These are phyloP conservation scores for Drymonia ruficornis DNA, from an alignment of 2,888 invertebrate species.

Conservation along the genomic window DNA sequence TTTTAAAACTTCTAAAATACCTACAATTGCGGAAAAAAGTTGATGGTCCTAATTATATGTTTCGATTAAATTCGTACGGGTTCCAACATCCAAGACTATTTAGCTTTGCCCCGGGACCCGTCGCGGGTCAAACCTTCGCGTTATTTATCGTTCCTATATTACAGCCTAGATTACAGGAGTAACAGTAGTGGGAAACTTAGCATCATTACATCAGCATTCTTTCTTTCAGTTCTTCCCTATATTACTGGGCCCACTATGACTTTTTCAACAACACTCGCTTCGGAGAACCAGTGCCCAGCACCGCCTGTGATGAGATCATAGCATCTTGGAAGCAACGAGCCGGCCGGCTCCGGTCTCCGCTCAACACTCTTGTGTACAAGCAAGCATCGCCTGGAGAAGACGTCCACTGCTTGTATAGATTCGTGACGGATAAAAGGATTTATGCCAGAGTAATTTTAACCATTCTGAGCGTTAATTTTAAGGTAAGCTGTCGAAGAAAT, in stretches of 20 bases:
- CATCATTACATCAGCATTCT: not conserved
- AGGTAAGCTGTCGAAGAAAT: slow-evolving; percentile 69
- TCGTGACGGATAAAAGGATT: slow-evolving; percentile 92
- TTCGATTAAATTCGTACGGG: not conserved
- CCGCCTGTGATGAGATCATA: slow-evolving; percentile 94
- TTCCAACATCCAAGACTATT: too few relatives aligned
- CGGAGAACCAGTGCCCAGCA: slow-evolving; percentile 92
- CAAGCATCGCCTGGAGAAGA: slow-evolving; percentile 89
- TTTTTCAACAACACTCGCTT: slow-evolving; percentile 96
- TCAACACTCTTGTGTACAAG: slow-evolving; percentile 95
- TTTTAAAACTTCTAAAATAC: too few relatives aligned
- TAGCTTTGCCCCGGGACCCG: too few relatives aligned
- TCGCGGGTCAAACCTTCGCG: too few relatives aligned
- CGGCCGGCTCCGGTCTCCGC: slow-evolving; percentile 91
- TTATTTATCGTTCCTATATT: too few relatives aligned
- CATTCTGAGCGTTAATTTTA: slow-evolving; percentile 91
- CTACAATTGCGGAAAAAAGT: too few relatives aligned
- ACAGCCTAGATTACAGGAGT: too few relatives aligned
- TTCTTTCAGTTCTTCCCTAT: slow-evolving; percentile 89
- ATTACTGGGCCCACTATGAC: slow-evolving; percentile 97
- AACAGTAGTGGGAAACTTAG: too few relatives aligned
- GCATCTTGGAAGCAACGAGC: slow-evolving; percentile 92
- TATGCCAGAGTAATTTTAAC: slow-evolving; percentile 93
- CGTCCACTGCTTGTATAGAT: slow-evolving; percentile 92
- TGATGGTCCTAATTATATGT: too few relatives aligned